Conservation (phyloP, 2,888 invertebrate genomes). For the Stegophylla sp. region DNA sequence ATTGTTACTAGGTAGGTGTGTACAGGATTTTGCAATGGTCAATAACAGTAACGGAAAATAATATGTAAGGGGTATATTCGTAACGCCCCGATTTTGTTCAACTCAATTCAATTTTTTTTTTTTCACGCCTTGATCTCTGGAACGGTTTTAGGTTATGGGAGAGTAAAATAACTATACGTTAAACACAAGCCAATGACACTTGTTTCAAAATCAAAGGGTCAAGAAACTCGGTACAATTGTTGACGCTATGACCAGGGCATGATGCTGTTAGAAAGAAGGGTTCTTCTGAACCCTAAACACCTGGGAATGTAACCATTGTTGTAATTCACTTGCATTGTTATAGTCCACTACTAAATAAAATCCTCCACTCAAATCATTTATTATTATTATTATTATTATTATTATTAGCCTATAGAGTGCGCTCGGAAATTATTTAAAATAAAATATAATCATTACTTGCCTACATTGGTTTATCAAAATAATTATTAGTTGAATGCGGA, state of each 20-base stretch:
- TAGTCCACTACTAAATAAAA: too few relatives aligned
- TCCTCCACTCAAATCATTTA: too few relatives aligned
- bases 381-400: too few relatives aligned
- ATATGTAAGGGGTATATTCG: background rate
- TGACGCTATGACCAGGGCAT: background rate
- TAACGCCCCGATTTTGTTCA: background rate
- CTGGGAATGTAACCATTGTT: constrained; percentile 2
- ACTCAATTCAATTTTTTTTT: background rate
- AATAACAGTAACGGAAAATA: background rate
- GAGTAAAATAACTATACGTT: background rate
- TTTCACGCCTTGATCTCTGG: background rate
- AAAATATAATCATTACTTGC: too few relatives aligned
- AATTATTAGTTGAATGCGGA: background rate
- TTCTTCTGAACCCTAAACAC: constrained; percentile 1
- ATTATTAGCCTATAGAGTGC: too few relatives aligned
- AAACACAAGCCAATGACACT: constrained; percentile 23
- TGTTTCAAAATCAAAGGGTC: constrained; percentile 20
- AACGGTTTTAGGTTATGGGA: background rate
- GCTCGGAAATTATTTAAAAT: too few relatives aligned
- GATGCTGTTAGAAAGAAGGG: background rate
- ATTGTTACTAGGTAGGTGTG: too few relatives aligned
- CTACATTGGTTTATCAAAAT: background rate
- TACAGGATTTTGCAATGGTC: too few relatives aligned
- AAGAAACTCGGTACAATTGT: constrained; percentile 11
- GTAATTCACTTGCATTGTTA: constrained; percentile 1